Conservation (phyloP, 2,888 invertebrate genomes). For the Diaphora mendica region DNA sequence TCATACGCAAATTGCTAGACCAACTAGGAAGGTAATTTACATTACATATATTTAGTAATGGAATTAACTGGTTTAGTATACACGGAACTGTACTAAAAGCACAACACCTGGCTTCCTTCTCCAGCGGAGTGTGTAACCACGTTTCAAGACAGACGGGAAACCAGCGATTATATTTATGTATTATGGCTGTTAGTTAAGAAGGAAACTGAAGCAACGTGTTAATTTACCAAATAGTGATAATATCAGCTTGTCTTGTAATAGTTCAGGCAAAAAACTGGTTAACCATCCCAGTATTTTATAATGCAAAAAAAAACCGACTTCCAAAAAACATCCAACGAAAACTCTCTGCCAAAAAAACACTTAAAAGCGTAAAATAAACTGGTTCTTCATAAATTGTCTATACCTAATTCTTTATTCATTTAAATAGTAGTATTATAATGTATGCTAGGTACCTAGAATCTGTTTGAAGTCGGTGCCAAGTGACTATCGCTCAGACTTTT, state of each 20-base stretch:
- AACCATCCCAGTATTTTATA: neutral
- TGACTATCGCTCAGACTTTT: no score
- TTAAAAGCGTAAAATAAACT: no score
- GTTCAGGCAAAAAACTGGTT: neutral
- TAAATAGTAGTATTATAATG: no score
- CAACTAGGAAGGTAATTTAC: no score
- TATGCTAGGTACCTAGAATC: no score
- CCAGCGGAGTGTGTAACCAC: slow-evolving; percentile 7
- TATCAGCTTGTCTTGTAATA: slow-evolving; percentile 1
- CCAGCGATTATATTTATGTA: neutral
- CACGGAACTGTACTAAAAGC: neutral
- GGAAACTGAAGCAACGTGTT: slow-evolving; percentile 16
- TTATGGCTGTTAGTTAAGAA: slow-evolving; percentile 9
- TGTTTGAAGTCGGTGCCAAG: no score
- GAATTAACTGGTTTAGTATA: neutral
- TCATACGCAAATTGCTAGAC: no score
- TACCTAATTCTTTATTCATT: no score
- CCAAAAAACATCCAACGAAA: no score
- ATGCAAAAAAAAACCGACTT: no score
- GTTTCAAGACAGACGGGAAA: slow-evolving; percentile 15
- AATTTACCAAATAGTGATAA: slow-evolving; percentile 11
- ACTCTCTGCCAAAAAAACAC: no score
- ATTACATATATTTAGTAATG: neutral
- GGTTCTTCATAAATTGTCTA: no score
- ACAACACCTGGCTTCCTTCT: neutral